These are phyloP conservation scores for Ploceus nigricollis DNA, from an alignment of 2,113 vertebrate species.

Conservation along the genomic window DNA sequence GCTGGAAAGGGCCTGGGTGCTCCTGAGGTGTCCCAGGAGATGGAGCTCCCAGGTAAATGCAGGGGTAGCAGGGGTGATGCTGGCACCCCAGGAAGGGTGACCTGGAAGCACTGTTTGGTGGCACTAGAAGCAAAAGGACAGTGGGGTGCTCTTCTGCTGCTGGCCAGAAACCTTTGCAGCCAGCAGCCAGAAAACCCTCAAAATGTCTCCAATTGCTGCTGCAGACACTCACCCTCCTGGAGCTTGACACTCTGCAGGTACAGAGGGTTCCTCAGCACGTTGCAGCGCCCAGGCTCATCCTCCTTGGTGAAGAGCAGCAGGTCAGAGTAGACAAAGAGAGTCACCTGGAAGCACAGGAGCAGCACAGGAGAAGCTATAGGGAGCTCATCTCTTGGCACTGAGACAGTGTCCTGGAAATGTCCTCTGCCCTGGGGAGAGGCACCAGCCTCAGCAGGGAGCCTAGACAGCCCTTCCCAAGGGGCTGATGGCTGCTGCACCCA, in stretches of 20 bases:
- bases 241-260: constrained; percentile 87
- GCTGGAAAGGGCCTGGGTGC: neutral
- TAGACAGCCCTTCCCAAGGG: neutral
- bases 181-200: neutral
- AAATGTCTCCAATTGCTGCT: rapidly evolving
- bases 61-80: neutral
- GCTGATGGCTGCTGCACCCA: neutral
- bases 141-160: neutral
- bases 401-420: neutral
- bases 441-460: neutral
- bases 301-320: constrained; percentile 94
- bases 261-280: constrained; percentile 91
- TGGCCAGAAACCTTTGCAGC: neutral
- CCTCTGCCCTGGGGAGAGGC: neutral
- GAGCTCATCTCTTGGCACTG: neutral
- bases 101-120: neutral
- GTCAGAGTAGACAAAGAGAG: constrained; percentile 90
- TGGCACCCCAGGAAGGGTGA: neutral
- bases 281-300: constrained; percentile 87
- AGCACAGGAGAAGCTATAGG: neutral
- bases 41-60: neutral
- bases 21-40: neutral
- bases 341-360: constrained; percentile 76
- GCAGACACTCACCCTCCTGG: constrained; percentile 84
- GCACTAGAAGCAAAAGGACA: neutral